Conservation (phyloP, 2,113 vertebrate genomes). For the Halichoeres trimaculatus region DNA sequence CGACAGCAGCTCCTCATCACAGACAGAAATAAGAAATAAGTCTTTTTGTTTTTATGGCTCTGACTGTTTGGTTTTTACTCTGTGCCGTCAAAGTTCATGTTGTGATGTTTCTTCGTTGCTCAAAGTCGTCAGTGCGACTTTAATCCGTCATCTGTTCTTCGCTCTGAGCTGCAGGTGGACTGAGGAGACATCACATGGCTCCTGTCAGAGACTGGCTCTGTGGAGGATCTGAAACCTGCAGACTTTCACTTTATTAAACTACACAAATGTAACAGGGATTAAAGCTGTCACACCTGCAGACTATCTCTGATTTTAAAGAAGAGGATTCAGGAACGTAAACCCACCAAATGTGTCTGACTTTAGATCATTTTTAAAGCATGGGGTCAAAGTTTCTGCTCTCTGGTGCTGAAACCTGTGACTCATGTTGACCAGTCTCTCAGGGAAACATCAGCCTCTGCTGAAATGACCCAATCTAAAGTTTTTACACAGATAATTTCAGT, state of each 20-base stretch:
- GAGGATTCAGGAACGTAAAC: not conserved
- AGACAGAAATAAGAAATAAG: no score
- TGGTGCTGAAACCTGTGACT: not conserved
- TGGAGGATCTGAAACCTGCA: conserved; percentile 72
- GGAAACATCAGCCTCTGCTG: not conserved
- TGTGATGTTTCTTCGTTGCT: no score
- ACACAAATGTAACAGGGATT: not conserved
- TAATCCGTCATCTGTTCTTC: not conserved
- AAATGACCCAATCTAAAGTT: not conserved
- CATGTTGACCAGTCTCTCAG: not conserved
- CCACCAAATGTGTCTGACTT: no score
- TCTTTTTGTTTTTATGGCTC: no score
- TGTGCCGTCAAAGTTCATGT: no score
- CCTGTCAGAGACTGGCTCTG: conserved; percentile 56
- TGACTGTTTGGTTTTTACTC: no score
- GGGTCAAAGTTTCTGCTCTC: no score
- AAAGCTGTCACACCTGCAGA: not conserved
- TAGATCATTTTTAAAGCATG: not conserved
- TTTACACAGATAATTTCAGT: not conserved
- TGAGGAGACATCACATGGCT: conserved; percentile 36
- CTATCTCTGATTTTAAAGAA: not conserved
- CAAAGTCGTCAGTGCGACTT: not conserved
- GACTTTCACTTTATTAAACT: conserved; percentile 62
- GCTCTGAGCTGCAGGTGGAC: not conserved
- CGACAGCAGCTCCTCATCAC: no score